Evolutionary conservation across 2,888 invertebrate genomes (phyloP), one percentile per base, ranked within the genome.

Genomic region (Tiphia femorata): DNA sequence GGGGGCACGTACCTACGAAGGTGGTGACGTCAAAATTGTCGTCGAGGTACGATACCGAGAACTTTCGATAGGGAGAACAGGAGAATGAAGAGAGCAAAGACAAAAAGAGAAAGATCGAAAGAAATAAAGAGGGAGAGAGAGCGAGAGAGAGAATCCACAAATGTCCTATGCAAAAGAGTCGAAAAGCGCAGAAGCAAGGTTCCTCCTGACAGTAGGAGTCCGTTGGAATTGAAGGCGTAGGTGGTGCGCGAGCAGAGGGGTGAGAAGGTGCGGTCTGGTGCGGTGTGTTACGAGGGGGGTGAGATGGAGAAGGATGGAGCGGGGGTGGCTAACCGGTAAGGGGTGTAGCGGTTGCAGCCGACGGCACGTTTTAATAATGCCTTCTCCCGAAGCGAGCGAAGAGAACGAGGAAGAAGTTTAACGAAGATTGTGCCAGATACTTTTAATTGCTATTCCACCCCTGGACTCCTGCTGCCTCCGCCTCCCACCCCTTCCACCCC

Each of bases 351-450:
- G 74, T 76, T 73, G 70, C 76, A 72, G 73, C 69, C 75, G 72
- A 73, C 75, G 75, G 77, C 76, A 78, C 76, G 75, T 79, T 80
- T 80, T 78, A 78, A 78, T 78, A 78, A 78, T 76, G 76, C 73
- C 70, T 69, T 62, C 60, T 70, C 62, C 65, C 68, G 57, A 14
- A 48, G 40, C 59, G 55, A 48, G 51, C 63, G 23, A 2, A 21
- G 25, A 27, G 44, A 70, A 55, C 64, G 66, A 70, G 67, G 76
- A 76, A 78, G 78, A 81, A 81, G 80, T 80, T 81, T 79, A 82
- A 81, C 79, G 79, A 78, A 81, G 80, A 81, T 81, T 81, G 78
- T 76, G 77, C 76, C 77, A 77, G 81, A 81, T 82, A 81, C 80
- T 80, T 80, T 82, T 82, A 81, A 81, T 81, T 82, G 81, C 80